Evolutionary conservation across 2,797 vertebrate genomes (phyloP).

Genomic region (Babyrousa celebensis): DNA sequence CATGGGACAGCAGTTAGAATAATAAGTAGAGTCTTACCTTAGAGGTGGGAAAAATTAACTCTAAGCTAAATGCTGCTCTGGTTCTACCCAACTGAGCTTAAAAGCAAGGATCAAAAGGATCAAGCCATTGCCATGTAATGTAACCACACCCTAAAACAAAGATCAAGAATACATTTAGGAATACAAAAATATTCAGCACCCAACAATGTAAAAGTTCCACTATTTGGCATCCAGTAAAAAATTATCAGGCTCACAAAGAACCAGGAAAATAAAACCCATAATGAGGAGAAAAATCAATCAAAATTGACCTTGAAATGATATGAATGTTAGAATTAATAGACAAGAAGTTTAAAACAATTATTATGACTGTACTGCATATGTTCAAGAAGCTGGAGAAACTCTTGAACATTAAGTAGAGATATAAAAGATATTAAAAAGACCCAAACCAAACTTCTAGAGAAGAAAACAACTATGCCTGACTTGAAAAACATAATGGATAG

Average conservation of each 20-base stretch:
- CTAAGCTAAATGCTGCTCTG: not conserved
- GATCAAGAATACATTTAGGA: not conserved
- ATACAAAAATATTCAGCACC: not conserved
- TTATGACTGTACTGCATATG: not conserved
- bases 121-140: not conserved
- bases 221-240: not conserved
- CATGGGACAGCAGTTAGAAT: not conserved
- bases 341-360: not conserved
- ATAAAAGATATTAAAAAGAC: not conserved
- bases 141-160: not conserved
- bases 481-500: not conserved
- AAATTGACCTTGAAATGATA: conserved; percentile 9
- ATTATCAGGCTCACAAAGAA: not conserved
- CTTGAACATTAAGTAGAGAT: not conserved
- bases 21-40: not conserved
- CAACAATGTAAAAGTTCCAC: conserved; percentile 3
- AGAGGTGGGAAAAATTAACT: not conserved
- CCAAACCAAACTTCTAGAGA: not conserved
- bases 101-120: not conserved
- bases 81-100: not conserved
- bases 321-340: conserved; percentile 19
- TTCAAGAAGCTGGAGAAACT: not conserved
- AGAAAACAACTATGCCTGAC: not conserved
- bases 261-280: conserved; percentile 1
- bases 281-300: not conserved